Evolutionary conservation across 2,113 vertebrate genomes (phyloP).

Genomic region (Ibidorhyncha struthersii): DNA sequence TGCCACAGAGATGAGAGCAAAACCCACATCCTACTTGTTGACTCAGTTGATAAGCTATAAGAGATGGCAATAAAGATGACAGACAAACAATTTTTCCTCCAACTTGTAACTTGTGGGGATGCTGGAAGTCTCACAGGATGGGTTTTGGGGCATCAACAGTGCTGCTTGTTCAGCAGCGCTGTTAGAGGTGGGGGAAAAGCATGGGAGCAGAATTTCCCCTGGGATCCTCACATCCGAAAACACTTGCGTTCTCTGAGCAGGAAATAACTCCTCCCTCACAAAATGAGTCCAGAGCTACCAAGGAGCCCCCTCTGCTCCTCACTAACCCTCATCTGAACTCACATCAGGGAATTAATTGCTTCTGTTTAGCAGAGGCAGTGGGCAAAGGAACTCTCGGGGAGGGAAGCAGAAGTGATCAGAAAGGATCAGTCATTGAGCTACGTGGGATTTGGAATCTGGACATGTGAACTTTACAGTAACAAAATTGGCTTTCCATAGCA

Average conservation of each 20-base stretch:
- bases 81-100: not conserved
- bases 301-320: not conserved
- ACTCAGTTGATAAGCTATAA: not conserved
- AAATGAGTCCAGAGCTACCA: not conserved
- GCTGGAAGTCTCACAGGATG: not conserved
- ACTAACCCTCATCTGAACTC: not conserved
- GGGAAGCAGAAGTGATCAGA: not conserved
- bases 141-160: fast-evolving
- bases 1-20: not conserved
- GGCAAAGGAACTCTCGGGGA: not conserved
- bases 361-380: not conserved
- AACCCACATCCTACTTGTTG: not conserved
- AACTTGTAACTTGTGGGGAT: not conserved
- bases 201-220: not conserved
- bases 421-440: not conserved
- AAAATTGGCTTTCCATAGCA: not conserved
- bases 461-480: not conserved
- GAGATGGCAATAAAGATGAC: not conserved
- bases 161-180: not conserved
- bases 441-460: not conserved
- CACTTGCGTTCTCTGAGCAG: not conserved
- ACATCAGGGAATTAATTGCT: not conserved
- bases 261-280: not conserved
- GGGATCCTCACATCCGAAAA: not conserved
- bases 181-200: not conserved